Evolutionary conservation across 2,888 invertebrate species (phyloP).

Genomic region (Crematogaster levior): DNA sequence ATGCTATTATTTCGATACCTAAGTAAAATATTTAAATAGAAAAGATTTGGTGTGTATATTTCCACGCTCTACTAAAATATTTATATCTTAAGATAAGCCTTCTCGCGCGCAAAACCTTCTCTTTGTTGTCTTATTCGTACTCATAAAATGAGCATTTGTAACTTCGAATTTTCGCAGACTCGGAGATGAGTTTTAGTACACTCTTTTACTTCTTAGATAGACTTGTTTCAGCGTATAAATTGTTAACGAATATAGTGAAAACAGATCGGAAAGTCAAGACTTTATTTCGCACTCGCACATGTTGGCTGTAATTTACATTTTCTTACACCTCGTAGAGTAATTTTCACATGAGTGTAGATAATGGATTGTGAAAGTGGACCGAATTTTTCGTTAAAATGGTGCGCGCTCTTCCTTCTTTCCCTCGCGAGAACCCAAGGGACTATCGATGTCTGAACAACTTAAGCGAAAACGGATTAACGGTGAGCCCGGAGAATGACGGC

Average conservation of each 20-base stretch:
- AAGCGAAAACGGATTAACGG: constrained; percentile 61
- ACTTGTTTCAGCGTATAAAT: background rate
- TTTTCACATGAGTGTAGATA: constrained; percentile 5
- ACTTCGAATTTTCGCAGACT: background rate
- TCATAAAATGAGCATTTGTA: background rate
- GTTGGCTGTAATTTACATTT: background rate
- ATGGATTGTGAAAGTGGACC: background rate
- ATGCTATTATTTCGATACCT: background rate
- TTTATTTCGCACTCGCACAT: constrained; percentile 8
- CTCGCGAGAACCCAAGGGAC: background rate
- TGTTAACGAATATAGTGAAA: constrained; percentile 2
- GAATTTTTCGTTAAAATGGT: constrained; percentile 18
- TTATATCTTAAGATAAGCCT: background rate
- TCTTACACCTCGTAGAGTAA: constrained; percentile 6
- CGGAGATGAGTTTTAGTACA: background rate
- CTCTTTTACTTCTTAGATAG: background rate
- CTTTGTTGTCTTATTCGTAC: background rate
- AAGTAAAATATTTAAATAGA: background rate
- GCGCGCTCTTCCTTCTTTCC: background rate
- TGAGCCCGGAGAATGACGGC: constrained; percentile 43
- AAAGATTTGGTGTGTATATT: background rate
- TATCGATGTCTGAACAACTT: constrained; percentile 48
- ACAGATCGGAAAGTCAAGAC: background rate
- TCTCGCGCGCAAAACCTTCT: background rate
- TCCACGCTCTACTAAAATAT: background rate